Evolutionary conservation across 2,113 vertebrate species (phyloP), one percentile per base, ranked within the genome.

Genomic region (Lepus timidus): DNA sequence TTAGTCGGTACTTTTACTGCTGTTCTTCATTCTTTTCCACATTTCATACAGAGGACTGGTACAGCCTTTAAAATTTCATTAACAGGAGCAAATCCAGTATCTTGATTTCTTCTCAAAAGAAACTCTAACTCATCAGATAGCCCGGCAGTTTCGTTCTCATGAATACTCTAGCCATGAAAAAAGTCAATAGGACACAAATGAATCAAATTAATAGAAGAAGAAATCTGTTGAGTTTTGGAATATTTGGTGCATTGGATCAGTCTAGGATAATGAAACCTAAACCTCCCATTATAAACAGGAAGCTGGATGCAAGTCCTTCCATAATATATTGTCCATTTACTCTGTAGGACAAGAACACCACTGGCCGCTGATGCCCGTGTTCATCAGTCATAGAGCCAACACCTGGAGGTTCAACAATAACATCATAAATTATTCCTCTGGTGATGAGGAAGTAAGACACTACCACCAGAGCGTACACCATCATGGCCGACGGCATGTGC

Each of bases 361-460:
- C 99, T 5, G 99, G 99, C 84, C 99, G 98, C 98, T 99, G 99
- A 93, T 99, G 99, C 23, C 99, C 99, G 2, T 99, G 99, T 5
- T 99, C 99, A 86, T 99, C 99, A 4, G 99, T 99, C 99, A 99
- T 99, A 9, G 99, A 99, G 19, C 99, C 99, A 62, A 99, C 99
- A 94, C 99, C 99, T 1, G 99, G 99, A 29, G 99, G 99, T 29
- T 99, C 99, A n/a, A 99, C 99, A 33, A 99, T 99, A 44, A 99
- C 99, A 65, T 99, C 99, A 12, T 99, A 99, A 97, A 99, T 99
- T 58, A 58, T 58, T 58, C 99, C 99, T 98, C 99, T 99, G 13
- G 99, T 99, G 98, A 99, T 99, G 97, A 99, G 99, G 98, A 99
- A 99, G 96, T 99, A 99, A 44, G 99, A 99, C 94, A 99, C 99